Evolutionary conservation across 2,113 vertebrate species (phyloP).

Genomic region (Plecturocebus donacophilus): DNA sequence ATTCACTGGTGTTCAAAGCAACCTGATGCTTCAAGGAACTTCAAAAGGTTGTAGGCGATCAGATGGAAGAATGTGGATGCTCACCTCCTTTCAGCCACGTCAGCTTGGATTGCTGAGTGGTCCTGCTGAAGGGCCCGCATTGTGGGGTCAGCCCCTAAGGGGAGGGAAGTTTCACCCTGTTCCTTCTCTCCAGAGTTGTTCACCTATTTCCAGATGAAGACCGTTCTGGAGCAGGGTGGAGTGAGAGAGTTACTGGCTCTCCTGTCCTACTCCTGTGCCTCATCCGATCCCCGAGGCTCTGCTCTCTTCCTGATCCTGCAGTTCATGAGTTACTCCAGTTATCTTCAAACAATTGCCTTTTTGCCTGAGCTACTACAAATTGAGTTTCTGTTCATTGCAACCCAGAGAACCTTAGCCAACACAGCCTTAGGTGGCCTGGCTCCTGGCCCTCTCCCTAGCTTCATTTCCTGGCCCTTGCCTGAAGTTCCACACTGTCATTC

Average conservation of each 20-base stretch:
- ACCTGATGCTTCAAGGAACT: neutral
- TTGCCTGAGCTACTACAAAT: neutral
- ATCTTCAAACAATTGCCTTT: neutral
- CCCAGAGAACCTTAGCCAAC: rapidly evolving
- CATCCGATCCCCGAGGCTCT: neutral
- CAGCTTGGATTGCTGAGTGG: neutral
- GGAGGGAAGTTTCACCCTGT: neutral
- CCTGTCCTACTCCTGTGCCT: neutral
- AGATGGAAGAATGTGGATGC: rapidly evolving
- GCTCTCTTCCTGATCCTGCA: neutral
- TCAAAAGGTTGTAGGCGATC: neutral
- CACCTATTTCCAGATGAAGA: neutral
- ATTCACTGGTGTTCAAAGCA: neutral
- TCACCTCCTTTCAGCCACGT: rapidly evolving
- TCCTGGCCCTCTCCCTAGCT: neutral
- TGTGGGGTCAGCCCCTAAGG: neutral
- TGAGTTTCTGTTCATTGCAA: neutral
- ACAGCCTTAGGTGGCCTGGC: neutral
- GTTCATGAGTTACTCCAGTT: neutral
- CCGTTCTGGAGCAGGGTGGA: neutral
- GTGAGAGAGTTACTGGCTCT: neutral
- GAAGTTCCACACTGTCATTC: neutral
- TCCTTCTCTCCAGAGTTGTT: neutral
- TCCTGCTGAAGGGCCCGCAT: neutral
- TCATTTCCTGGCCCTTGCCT: neutral